A percentile compares a stretch with the other conserved stretches of the same genome.
Evolutionary conservation across 2,113 vertebrate genomes (phyloP).

Genomic region (Caloenas nicobarica): DNA sequence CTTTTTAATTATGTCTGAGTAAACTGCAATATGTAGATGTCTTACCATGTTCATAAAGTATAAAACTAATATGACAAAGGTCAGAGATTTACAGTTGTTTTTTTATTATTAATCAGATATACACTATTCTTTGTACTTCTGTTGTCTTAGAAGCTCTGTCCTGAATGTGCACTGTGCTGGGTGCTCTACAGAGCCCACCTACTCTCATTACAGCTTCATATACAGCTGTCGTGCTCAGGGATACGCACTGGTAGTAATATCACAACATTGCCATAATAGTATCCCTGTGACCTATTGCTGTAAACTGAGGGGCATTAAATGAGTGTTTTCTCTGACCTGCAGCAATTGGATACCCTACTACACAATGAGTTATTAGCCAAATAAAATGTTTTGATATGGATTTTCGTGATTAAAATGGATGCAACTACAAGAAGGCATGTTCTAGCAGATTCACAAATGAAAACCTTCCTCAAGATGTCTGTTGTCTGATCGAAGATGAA

Average conservation of each 20-base stretch:
- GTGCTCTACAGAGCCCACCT: not conserved
- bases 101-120: not conserved
- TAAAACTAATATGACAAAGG: not conserved
- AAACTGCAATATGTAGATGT: not conserved
- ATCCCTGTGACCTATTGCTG: not conserved
- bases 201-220: not conserved
- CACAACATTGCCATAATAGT: not conserved
- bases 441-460: not conserved
- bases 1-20: constrained; percentile 4
- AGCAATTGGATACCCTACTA: not conserved
- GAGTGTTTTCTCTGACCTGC: not conserved
- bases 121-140: not conserved
- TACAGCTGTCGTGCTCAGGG: not conserved
- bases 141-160: not conserved
- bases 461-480: not conserved
- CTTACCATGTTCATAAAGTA: not conserved
- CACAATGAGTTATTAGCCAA: not conserved
- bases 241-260: not conserved
- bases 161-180: not conserved
- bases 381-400: not conserved
- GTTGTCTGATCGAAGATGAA: not conserved
- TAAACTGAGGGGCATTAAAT: not conserved
- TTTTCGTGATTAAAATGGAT: not conserved
- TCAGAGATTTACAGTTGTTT: not conserved
- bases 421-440: not conserved